Evolutionary conservation across 2,113 vertebrate species (phyloP).

Genomic region (Myxocyprinus asiaticus): DNA sequence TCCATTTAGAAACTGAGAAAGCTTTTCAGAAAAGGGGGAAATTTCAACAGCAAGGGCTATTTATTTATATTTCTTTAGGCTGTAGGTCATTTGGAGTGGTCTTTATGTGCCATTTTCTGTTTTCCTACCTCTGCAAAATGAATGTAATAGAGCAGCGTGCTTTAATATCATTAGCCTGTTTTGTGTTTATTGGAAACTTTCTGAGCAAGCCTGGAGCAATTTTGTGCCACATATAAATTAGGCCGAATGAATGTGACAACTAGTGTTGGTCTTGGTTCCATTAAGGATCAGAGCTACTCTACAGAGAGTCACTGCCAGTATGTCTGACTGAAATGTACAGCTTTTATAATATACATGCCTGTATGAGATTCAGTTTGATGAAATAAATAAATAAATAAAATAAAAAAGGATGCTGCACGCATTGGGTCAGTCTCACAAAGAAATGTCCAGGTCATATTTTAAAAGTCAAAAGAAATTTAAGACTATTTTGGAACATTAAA

Average conservation of each 20-base stretch:
- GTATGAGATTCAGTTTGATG: background rate
- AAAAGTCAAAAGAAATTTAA: too few species aligned
- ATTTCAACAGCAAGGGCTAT: slow-evolving; percentile 51
- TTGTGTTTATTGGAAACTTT: background rate
- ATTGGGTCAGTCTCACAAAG: too few species aligned
- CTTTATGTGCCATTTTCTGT: background rate
- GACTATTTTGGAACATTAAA: too few species aligned
- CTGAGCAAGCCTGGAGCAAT: background rate
- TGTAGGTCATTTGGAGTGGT: slow-evolving; percentile 4
- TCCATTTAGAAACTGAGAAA: background rate
- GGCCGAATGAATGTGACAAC: background rate
- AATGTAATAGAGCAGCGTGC: background rate
- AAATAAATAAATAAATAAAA: too few species aligned
- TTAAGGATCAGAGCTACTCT: background rate
- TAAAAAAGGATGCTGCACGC: too few species aligned
- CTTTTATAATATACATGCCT: background rate
- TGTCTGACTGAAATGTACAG: background rate
- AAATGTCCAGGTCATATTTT: too few species aligned
- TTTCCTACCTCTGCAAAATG: slow-evolving; percentile 20
- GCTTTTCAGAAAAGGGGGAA: background rate
- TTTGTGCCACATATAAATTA: background rate
- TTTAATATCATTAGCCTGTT: background rate
- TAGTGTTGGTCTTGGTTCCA: background rate
- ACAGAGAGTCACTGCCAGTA: slow-evolving; percentile 10
- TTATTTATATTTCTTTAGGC: slow-evolving; percentile 17